Evolutionary conservation across 2,113 vertebrate species (phyloP).

Genomic region (Pycnonotus jocosus): DNA sequence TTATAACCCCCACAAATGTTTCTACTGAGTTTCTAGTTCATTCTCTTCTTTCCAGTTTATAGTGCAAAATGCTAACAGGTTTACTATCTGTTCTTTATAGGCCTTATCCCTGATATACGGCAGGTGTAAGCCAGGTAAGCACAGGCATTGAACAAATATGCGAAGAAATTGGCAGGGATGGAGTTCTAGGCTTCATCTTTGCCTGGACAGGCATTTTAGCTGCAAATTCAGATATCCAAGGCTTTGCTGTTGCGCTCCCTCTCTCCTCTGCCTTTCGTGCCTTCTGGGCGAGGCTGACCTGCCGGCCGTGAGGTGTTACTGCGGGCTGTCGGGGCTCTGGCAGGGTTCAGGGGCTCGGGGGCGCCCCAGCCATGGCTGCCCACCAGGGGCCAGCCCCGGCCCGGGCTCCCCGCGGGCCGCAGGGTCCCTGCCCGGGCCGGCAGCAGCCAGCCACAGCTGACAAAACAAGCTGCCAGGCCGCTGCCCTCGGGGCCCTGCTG

Average conservation of each 20-base stretch:
- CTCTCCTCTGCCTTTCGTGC: neutral
- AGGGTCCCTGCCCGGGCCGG: neutral
- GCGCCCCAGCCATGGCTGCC: neutral
- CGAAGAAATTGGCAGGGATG: neutral
- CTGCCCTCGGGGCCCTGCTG: neutral
- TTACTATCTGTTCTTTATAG: neutral
- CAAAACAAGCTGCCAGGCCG: constrained; percentile 65
- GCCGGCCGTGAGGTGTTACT: neutral
- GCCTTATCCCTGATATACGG: neutral
- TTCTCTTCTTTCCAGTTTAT: neutral
- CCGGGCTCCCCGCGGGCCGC: neutral
- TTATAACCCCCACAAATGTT: neutral
- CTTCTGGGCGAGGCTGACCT: neutral
- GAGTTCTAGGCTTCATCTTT: neutral
- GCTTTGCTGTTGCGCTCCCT: neutral
- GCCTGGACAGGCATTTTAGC: neutral
- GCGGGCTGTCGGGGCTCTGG: neutral
- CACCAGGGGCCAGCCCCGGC: neutral
- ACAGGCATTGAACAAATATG: neutral
- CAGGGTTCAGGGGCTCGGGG: neutral
- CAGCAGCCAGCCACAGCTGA: constrained; percentile 60
- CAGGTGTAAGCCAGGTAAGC: neutral
- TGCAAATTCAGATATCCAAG: neutral
- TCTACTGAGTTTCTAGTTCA: neutral
- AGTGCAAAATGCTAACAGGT: neutral